These are phyloP conservation scores for Anguilla japonica DNA, from an alignment of 2,113 vertebrate genomes.

Conservation along the genomic window DNA sequence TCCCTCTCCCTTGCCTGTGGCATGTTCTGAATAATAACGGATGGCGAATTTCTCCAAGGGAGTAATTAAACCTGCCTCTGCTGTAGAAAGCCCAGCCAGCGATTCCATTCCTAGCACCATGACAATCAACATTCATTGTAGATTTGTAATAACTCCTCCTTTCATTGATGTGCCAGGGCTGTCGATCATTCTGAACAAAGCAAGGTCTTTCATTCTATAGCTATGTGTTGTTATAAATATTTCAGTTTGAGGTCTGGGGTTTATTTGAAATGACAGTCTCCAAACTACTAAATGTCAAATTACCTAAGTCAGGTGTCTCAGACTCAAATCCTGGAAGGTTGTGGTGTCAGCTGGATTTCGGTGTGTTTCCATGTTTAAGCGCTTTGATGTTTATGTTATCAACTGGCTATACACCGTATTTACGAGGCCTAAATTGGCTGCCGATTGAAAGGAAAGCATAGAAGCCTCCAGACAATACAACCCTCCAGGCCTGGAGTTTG, in stretches of 20 bases:
- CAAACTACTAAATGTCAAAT: too few species aligned
- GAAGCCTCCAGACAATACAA: too few species aligned
- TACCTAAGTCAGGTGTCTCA: too few species aligned
- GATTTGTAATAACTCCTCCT: background rate
- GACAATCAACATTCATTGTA: background rate
- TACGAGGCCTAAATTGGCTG: too few species aligned
- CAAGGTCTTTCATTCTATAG: background rate
- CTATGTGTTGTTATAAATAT: background rate
- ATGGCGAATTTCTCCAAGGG: background rate
- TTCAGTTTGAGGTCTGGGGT: background rate
- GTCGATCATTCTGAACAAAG: background rate
- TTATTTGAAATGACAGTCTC: background rate
- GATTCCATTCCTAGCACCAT: background rate
- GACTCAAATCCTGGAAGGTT: too few species aligned
- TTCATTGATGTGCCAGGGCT: background rate
- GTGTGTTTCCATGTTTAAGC: too few species aligned
- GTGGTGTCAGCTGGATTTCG: too few species aligned
- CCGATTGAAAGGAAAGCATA: too few species aligned
- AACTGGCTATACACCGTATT: too few species aligned
- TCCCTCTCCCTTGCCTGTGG: background rate
- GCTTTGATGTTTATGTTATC: too few species aligned
- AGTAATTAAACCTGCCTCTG: background rate
- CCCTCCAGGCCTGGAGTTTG: too few species aligned
- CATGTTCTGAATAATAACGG: background rate
- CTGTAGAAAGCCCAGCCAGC: background rate